A percentile compares a stretch with the other conserved stretches of the same genome.
Conservation (phyloP, 2,888 invertebrate species). For the Phorcus lineatus region DNA sequence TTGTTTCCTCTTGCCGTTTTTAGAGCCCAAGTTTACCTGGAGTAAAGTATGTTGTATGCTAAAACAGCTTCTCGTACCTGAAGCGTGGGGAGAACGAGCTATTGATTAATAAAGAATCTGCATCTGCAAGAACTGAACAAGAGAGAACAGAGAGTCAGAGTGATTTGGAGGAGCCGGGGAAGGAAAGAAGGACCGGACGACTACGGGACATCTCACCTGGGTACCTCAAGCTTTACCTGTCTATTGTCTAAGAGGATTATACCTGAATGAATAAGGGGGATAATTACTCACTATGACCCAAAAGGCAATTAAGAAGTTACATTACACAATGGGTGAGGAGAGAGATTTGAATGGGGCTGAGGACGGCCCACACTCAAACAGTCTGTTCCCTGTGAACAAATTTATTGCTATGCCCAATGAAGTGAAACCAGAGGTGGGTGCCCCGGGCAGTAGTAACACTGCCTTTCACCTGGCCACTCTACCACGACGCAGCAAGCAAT, state of each 20-base stretch:
- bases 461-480: slow-evolving; percentile 7
- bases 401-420: slow-evolving; percentile 58
- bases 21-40: not conserved
- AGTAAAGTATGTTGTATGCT: not conserved
- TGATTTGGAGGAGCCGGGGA: not conserved
- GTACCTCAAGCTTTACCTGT: too few relatives aligned
- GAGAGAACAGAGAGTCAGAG: not conserved
- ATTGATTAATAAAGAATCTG: slow-evolving; percentile 21
- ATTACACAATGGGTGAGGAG: slow-evolving; percentile 33
- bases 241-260: not conserved
- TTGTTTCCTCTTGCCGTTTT: not conserved
- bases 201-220: not conserved
- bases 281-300: slow-evolving; percentile 45
- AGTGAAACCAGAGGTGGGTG: slow-evolving; percentile 24
- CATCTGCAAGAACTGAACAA: not conserved
- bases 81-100: not conserved
- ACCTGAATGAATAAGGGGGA: slow-evolving; percentile 27
- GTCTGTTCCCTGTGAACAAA: slow-evolving; percentile 55
- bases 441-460: slow-evolving; percentile 10
- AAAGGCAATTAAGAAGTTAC: slow-evolving; percentile 49
- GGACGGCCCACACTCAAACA: slow-evolving; percentile 19
- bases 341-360: not conserved
- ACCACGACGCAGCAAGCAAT: not conserved
- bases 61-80: not conserved
- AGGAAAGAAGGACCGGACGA: not conserved